Evolutionary conservation across 2,113 vertebrate species (phyloP).

Genomic region (Syngnathus typhle): DNA sequence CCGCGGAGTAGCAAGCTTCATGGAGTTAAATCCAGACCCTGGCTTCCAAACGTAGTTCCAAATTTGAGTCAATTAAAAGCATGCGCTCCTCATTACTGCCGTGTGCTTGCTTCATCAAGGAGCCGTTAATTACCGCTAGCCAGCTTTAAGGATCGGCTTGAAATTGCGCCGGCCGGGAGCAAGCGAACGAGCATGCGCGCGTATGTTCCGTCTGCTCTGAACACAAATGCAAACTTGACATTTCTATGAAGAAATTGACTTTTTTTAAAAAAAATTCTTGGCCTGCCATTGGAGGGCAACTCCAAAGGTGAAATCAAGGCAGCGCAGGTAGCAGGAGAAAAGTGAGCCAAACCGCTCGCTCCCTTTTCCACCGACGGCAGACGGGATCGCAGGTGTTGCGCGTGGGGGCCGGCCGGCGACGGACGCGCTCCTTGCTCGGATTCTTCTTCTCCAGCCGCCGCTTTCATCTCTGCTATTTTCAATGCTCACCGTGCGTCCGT

Average conservation of each 20-base stretch:
- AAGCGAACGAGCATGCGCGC: not conserved
- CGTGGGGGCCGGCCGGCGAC: too few species aligned
- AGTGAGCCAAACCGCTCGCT: too few species aligned
- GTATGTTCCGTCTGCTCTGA: conserved; percentile 26
- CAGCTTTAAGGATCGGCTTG: conserved; percentile 51
- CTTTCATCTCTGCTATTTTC: conserved; percentile 59
- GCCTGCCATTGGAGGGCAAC: too few species aligned
- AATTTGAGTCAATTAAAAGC: conserved; percentile 72
- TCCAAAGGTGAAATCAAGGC: too few species aligned
- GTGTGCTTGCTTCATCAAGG: conserved; percentile 59
- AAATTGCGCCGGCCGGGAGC: conserved; percentile 33
- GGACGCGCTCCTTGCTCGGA: too few species aligned
- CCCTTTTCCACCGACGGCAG: too few species aligned
- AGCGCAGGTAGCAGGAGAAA: too few species aligned
- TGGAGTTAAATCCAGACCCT: conserved; percentile 51
- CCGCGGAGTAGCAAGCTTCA: conserved; percentile 47
- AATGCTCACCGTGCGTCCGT: conserved; percentile 26
- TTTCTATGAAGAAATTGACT: conserved; percentile 1
- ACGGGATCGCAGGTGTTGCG: too few species aligned
- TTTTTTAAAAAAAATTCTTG: too few species aligned
- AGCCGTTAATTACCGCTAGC: conserved; percentile 67
- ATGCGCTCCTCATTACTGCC: conserved; percentile 68
- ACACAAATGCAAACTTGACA: conserved; percentile 31
- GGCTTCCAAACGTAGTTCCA: conserved; percentile 62
- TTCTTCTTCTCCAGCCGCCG: conserved; percentile 34